A percentile compares a stretch with the other conserved stretches of the same genome.
Evolutionary conservation across 2,888 invertebrate genomes (phyloP).

Genomic region (Galerucella pusilla): DNA sequence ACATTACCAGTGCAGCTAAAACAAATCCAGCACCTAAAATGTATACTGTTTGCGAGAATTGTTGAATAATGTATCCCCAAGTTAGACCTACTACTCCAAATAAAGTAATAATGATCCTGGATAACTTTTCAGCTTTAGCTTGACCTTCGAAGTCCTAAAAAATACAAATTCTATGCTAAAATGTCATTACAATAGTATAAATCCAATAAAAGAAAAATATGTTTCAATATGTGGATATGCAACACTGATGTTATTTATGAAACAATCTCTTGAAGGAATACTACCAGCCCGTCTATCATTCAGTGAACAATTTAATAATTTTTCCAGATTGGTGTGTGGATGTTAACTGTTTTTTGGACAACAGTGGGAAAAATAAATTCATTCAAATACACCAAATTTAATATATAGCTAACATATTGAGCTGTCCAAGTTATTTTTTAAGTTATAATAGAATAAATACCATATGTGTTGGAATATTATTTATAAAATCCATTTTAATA

Average conservation of each 20-base stretch:
- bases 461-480: conserved; percentile 64
- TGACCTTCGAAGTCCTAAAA: conserved; percentile 90
- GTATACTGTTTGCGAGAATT: conserved; percentile 95
- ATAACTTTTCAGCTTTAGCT: conserved; percentile 88
- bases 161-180: conserved; percentile 39
- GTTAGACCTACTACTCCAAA: conserved; percentile 92
- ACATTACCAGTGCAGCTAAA: conserved; percentile 79
- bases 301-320: too few species aligned
- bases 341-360: too few species aligned
- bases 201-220: too few species aligned
- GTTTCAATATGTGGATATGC: too few species aligned
- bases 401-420: background rate
- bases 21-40: conserved; percentile 92
- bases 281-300: too few species aligned
- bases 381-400: conserved; percentile 47
- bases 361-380: too few species aligned
- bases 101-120: conserved; percentile 88
- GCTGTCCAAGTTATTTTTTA: background rate
- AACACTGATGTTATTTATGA: too few species aligned
- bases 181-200: conserved; percentile 52
- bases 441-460: conserved; percentile 49
- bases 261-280: too few species aligned
- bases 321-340: too few species aligned
- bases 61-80: conserved; percentile 94
- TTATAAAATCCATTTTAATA: conserved; percentile 60